phyloP scores from a whole-genome alignment of 2,113 vertebrate genomes.

The Chamaetylas fuelleborni region DNA sequence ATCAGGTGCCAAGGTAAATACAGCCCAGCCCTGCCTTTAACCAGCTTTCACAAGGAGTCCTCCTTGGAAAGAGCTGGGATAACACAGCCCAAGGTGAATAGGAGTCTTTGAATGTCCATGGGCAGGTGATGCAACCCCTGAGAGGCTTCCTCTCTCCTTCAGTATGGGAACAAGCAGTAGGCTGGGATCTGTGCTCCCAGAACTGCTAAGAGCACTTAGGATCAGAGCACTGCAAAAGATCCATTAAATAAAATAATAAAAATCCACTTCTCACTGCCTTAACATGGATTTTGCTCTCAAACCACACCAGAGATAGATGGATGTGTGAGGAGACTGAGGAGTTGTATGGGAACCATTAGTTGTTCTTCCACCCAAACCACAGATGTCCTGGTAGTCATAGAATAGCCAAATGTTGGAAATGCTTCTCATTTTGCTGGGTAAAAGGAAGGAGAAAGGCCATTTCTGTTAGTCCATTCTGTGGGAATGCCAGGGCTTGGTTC shows the following conservation, averaged over 20 bases:
- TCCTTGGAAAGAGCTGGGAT: not conserved
- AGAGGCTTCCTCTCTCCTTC: not conserved
- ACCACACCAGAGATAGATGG: rapidly evolving
- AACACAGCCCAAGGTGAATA: not conserved
- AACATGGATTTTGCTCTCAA: not conserved
- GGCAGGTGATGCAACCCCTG: not conserved
- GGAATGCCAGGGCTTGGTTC: not conserved
- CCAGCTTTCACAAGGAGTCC: not conserved
- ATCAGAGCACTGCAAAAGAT: not conserved
- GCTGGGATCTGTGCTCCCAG: not conserved
- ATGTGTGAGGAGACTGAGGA: not conserved
- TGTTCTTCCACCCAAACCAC: not conserved
- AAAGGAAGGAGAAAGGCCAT: not conserved
- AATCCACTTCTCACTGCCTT: not conserved
- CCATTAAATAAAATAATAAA: not conserved
- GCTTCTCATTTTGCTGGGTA: not conserved
- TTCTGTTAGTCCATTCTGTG: not conserved
- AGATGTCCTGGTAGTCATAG: not conserved
- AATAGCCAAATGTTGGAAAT: not conserved
- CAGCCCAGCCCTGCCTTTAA: not conserved
- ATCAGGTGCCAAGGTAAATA: slow-evolving; percentile 12
- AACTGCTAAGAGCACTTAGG: not conserved
- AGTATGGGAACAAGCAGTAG: not conserved
- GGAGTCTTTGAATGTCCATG: not conserved
- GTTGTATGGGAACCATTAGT: not conserved